Evolutionary conservation across 2,113 vertebrate genomes (phyloP), one percentile per base, ranked within the genome.

Genomic region (Malurus elegans): DNA sequence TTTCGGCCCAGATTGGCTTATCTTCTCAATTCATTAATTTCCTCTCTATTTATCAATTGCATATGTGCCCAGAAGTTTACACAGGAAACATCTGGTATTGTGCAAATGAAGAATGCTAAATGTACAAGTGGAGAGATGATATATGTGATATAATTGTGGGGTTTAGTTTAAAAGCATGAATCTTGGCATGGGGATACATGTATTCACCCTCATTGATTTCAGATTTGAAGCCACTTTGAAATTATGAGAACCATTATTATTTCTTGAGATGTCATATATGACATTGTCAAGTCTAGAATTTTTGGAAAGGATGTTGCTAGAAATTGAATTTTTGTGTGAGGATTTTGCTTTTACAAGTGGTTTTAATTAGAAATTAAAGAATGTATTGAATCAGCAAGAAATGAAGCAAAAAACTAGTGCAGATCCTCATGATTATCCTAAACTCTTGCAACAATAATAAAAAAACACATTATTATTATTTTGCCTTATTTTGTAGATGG

Each of bases 1-100:
- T 88, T 69, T 65, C 26, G 1, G 54, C 74, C 84, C 90, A 90
- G 92, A 96, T 95, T 95, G 93, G 91, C 91, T 95, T 96, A 97
- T 95, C 95, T 93, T 72, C 94, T 95, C 91, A 84, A 89, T 96
- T 97, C 95, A 96, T 93, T 97, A 90, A 96, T 97, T 97, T 97
- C 95, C 94, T 94, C 79, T 60, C 90, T n/a, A 66, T 85, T 92
- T 95, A 95, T 96, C 96, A 95, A 88, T 93, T 76, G 85, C 93
- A 94, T 61, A 75, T 94, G 84, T 91, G 93, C 94, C 94, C 81
- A 95, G 79, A 86, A 86, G 74, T 95, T 95, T 92, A 56, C 92
- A 74, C 92, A 94, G 96, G 93, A 93, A 94, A 90, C 93, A 95
- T 94, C 96, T 96, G 95, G 79, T 54, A 50, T 90, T 73, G 72